Percentiles rank a stretch among this genome's conserved stretches.
phyloP scores from a whole-genome alignment of 1,140 invertebrate species.

The Eurosta solidaginis region DNA sequence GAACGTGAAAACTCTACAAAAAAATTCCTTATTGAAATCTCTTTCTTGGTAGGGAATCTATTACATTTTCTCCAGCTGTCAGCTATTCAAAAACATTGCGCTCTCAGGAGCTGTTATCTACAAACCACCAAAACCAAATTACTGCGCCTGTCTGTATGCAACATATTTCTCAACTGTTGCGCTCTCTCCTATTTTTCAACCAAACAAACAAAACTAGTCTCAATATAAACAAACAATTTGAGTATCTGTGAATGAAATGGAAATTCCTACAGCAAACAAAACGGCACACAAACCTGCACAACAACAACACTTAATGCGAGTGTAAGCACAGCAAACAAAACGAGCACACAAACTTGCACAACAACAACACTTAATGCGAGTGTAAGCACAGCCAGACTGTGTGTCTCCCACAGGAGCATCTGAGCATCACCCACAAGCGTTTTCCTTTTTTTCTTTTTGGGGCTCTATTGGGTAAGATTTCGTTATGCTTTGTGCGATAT shows the following conservation, averaged over 20 bases:
- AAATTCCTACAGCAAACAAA: constrained; percentile 35
- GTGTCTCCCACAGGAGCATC: background rate
- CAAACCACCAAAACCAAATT: background rate
- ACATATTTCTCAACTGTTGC: constrained; percentile 33
- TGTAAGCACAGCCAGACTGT: constrained; percentile 41
- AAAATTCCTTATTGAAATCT: too few relatives aligned
- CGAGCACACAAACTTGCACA: background rate
- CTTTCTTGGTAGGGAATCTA: too few relatives aligned
- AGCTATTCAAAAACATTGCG: background rate
- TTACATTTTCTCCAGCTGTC: too few relatives aligned
- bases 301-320: background rate
- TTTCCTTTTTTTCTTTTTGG: too few relatives aligned
- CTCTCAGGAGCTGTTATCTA: background rate
- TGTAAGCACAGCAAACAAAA: constrained; percentile 29
- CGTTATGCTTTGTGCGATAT: background rate
- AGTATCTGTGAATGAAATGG: constrained; percentile 47
- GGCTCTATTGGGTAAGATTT: background rate
- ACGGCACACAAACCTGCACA: background rate
- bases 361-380: background rate
- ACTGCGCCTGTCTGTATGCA: constrained; percentile 55
- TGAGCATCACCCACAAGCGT: background rate
- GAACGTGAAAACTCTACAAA: too few relatives aligned
- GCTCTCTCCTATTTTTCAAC: background rate
- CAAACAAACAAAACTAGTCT: background rate
- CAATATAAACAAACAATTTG: constrained; percentile 32